These are phyloP conservation scores for Melopsittacus undulatus DNA, from an alignment of 2,797 vertebrate genomes.

Conservation along the genomic window DNA sequence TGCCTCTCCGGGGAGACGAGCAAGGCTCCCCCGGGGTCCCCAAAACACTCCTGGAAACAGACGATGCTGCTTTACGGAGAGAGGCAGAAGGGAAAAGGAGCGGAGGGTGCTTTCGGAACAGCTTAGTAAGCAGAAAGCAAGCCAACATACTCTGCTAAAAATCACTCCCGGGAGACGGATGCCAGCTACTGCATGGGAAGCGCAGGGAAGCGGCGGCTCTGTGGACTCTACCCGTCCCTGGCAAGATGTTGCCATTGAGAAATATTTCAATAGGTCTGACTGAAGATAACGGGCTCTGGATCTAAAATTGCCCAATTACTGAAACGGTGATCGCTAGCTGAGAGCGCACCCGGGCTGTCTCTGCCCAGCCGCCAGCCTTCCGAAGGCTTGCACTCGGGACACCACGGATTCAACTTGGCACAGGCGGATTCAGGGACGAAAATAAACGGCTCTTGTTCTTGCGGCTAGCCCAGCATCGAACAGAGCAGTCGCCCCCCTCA, in stretches of 20 bases:
- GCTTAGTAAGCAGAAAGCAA: conserved; percentile 58
- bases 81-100: background rate
- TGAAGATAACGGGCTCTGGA: background rate
- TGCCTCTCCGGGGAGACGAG: background rate
- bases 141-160: conserved; percentile 17
- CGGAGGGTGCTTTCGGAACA: background rate
- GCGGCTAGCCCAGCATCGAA: background rate
- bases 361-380: background rate
- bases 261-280: background rate
- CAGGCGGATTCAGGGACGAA: background rate
- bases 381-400: background rate
- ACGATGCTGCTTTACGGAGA: background rate
- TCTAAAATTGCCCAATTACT: background rate
- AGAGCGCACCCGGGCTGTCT: background rate
- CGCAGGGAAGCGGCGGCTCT: background rate
- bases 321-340: background rate
- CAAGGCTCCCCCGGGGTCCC: background rate
- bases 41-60: background rate
- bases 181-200: conserved; percentile 46
- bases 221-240: background rate
- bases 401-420: background rate
- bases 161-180: conserved; percentile 10
- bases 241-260: conserved; percentile 19
- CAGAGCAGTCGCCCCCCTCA: background rate
- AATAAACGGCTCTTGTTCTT: background rate